These are phyloP conservation scores for Camponotus pennsylvanicus DNA, from an alignment of 1,140 invertebrate species.

Conservation along the genomic window DNA sequence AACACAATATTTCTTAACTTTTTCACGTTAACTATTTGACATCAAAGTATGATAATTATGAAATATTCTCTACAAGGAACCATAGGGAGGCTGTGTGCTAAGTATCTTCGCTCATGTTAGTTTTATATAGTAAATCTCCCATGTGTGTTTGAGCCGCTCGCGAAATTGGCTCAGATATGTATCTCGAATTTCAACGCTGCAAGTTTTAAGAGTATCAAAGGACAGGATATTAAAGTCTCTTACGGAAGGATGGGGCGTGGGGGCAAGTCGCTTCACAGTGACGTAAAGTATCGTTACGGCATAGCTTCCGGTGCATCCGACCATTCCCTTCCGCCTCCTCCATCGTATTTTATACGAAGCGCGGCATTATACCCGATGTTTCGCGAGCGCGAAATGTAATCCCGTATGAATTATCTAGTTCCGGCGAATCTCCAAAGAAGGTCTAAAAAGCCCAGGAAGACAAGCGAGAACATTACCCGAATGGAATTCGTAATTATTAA, in stretches of 20 bases:
- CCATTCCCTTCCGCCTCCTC: not conserved
- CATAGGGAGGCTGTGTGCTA: not conserved
- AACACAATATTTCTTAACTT: not conserved
- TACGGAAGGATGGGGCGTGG: slow-evolving; percentile 9
- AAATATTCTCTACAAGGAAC: slow-evolving; percentile 6
- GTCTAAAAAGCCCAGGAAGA: not conserved
- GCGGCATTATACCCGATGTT: slow-evolving; percentile 32
- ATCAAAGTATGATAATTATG: not conserved
- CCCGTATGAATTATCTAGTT: slow-evolving; percentile 24
- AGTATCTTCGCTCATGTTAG: slow-evolving; percentile 50
- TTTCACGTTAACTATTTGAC: slow-evolving; percentile 16
- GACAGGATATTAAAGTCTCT: slow-evolving; percentile 77
- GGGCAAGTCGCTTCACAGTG: slow-evolving; percentile 13
- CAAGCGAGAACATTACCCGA: slow-evolving; percentile 26
- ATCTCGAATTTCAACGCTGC: slow-evolving; percentile 53
- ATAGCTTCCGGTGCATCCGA: slow-evolving; percentile 19
- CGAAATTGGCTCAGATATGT: slow-evolving; percentile 73
- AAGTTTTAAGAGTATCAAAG: slow-evolving; percentile 76
- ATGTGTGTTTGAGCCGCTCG: slow-evolving; percentile 56
- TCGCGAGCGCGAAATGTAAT: slow-evolving; percentile 28
- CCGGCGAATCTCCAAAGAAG: not conserved
- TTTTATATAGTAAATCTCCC: not conserved
- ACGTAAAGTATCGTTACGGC: slow-evolving; percentile 68
- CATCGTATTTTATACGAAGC: slow-evolving; percentile 57
- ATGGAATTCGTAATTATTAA: slow-evolving; percentile 59